phyloP scores from a whole-genome alignment of 2,888 invertebrate species.

The Strigamia transsilvanica region DNA sequence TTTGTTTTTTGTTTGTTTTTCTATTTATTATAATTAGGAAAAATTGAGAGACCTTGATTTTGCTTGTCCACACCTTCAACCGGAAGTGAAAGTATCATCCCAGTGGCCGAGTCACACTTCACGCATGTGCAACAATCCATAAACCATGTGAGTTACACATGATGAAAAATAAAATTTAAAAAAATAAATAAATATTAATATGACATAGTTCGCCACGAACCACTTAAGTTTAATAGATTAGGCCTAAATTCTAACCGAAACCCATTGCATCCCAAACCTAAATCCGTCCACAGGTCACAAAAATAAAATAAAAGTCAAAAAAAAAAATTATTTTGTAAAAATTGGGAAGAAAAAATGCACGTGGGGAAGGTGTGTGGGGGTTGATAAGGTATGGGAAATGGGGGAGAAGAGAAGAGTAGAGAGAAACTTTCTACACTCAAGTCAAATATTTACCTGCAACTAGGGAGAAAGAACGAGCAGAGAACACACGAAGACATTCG shows the following conservation, averaged over 20 bases:
- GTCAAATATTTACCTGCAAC: constrained; percentile 36
- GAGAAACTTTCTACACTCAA: background rate
- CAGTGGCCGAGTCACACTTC: constrained; percentile 41
- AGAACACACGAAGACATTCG: background rate
- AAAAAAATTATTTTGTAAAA: background rate
- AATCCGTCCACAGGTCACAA: no score
- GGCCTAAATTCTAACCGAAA: no score
- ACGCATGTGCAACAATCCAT: constrained; percentile 27
- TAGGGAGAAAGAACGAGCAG: background rate
- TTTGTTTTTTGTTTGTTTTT: no score
- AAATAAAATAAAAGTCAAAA: background rate
- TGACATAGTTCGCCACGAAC: background rate
- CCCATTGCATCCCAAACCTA: no score
- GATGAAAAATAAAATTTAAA: background rate
- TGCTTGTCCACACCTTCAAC: constrained; percentile 10
- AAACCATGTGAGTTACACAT: background rate
- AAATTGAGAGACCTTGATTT: constrained; percentile 6
- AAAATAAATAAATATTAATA: background rate
- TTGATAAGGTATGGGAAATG: background rate
- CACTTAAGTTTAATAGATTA: no score
- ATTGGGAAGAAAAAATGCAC: no score
- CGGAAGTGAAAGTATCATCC: constrained; percentile 42
- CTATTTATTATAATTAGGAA: no score
- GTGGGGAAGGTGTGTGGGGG: background rate
- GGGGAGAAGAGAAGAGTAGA: background rate